Base-by-base conservation (phyloP, 2,113 vertebrate genomes). In the Pleuronectes platessa region DNA sequence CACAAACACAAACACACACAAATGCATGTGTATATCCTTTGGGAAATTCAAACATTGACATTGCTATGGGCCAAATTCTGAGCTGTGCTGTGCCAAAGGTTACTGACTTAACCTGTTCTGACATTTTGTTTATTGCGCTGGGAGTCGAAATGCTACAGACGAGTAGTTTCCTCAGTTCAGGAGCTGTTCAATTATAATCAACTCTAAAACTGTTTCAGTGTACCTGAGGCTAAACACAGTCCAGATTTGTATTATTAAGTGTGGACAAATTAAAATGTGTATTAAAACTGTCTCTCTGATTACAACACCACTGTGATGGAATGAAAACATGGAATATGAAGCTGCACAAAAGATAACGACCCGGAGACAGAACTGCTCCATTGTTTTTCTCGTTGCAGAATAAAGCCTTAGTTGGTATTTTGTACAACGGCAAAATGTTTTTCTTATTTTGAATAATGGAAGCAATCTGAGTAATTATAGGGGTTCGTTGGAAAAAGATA, bases 51-150 rank as follows among this genome's bases (percentile, higher is more conserved):
- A 55, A 42, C 1, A 8, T 71, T 81, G 86, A 89, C 83, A 67
- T 84, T 88, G 80, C 86, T 66, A 31, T 15, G 51, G 80, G 86
- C 26, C 31, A 60, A 59, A 68, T 55, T 67, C 56, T 74, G 74
- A 61, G 61, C 77, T 45, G 55, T 69, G 62, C 45, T 3, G 55
- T 67, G 75, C 68, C 67, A 56, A 77, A 83, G 83, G 83, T 79
- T 85, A 76, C 6, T 55, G 74, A 81, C 49, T 82, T 84, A 86
- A 89, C 78, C 73, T 79, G 53, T 23, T 64, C 61, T 83, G 86
- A 87, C 86, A 82, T 86, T 81, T 83, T 31, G 49, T 65, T 76
- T 74, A 74, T 63, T 53, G 6, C 31, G 26, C 27, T 51, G 21
- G 20, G 42, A 23, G 21, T 37, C 23, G 26, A 10, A 27, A 15